phyloP scores from a whole-genome alignment of 2,113 vertebrate genomes.

The Echinops telfairi region DNA sequence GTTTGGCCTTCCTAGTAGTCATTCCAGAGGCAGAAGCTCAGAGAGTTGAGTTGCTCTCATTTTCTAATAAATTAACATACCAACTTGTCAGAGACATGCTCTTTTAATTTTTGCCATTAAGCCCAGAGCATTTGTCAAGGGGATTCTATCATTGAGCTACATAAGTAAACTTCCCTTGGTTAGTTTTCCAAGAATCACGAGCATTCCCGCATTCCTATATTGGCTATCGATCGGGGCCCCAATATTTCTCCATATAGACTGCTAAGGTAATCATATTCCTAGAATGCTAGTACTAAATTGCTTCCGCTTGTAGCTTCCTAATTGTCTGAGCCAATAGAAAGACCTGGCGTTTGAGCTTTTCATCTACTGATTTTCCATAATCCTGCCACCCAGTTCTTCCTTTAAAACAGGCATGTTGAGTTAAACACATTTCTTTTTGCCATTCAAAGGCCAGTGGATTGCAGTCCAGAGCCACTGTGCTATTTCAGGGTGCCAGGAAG shows the following conservation, averaged over 20 bases:
- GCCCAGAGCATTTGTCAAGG: neutral
- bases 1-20: neutral
- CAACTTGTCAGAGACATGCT: neutral
- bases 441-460: neutral
- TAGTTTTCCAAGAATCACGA: constrained; percentile 14
- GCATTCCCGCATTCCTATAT: neutral
- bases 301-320: neutral
- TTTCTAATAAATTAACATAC: neutral
- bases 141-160: neutral
- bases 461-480: neutral
- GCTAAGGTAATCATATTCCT: no score
- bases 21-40: neutral
- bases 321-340: neutral
- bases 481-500: neutral
- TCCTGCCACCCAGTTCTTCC: neutral
- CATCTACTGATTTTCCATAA: neutral
- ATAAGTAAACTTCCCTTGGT: constrained; percentile 5
- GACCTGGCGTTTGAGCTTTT: neutral
- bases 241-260: no score
- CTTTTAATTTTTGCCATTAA: neutral
- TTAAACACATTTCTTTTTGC: neutral
- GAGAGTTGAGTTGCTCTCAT: neutral
- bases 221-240: no score
- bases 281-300: neutral
- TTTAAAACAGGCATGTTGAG: neutral